phyloP scores from a whole-genome alignment of 2,113 vertebrate species.

The Toxotes chatareus region DNA sequence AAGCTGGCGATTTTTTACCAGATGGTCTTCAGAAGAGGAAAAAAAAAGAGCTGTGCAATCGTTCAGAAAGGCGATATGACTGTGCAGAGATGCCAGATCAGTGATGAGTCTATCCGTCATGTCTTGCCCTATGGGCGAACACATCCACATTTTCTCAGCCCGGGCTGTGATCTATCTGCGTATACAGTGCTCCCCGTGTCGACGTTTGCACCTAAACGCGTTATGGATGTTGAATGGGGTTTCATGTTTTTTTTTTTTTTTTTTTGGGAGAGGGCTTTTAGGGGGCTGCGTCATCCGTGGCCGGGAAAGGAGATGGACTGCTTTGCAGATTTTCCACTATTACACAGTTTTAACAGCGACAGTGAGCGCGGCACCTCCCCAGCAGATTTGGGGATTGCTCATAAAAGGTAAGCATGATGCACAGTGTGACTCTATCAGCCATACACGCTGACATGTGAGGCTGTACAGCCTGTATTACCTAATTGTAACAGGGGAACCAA shows the following conservation, averaged over 20 bases:
- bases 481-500: conserved; percentile 27
- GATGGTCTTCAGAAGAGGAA: conserved; percentile 49
- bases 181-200: conserved; percentile 44
- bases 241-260: background rate
- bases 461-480: conserved; percentile 36
- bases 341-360: conserved; percentile 42
- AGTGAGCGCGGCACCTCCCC: conserved; percentile 61
- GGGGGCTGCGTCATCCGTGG: conserved; percentile 74
- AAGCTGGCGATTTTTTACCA: conserved; percentile 45
- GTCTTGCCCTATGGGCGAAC: conserved; percentile 60
- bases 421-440: background rate
- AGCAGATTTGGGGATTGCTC: conserved; percentile 44
- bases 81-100: conserved; percentile 66
- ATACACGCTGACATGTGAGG: conserved; percentile 40
- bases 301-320: conserved; percentile 52
- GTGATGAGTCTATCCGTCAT: conserved; percentile 50
- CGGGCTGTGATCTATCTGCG: conserved; percentile 55
- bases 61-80: conserved; percentile 63
- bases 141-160: conserved; percentile 56
- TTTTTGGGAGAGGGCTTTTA: conserved; percentile 39
- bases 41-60: conserved; percentile 62
- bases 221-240: conserved; percentile 54
- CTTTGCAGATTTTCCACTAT: conserved; percentile 51
- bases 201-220: conserved; percentile 59
- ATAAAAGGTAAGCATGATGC: conserved; percentile 73